Conservation (phyloP, 2,113 vertebrate genomes). For the Gopherus evgoodei region DNA sequence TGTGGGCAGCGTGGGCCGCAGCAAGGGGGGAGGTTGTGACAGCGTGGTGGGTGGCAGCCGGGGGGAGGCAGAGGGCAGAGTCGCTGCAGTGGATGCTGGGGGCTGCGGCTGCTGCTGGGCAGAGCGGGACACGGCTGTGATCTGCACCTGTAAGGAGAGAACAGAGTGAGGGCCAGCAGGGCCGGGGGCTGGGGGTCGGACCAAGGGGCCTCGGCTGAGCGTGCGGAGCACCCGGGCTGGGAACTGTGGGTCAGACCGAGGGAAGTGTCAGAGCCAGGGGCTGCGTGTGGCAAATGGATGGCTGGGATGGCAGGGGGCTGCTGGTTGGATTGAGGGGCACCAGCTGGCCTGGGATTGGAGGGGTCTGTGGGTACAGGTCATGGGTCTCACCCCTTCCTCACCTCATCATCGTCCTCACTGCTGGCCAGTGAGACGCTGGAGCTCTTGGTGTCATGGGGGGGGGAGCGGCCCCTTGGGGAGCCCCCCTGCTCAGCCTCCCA, state of each 20-base stretch:
- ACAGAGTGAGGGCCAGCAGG: no score
- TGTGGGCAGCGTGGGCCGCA: slow-evolving; percentile 86
- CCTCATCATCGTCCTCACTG: slow-evolving; percentile 81
- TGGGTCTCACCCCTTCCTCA: slow-evolving; percentile 37
- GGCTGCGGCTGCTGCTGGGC: slow-evolving; percentile 42
- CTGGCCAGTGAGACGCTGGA: slow-evolving; percentile 56
- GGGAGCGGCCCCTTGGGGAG: slow-evolving; percentile 65
- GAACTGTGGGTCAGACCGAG: neutral
- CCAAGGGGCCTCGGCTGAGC: no score
- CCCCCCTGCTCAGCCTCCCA: slow-evolving; percentile 91
- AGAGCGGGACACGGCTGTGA: slow-evolving; percentile 40
- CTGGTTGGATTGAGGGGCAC: no score
- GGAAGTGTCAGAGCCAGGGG: neutral
- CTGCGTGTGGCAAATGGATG: accelerated
- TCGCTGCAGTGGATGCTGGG: slow-evolving; percentile 48
- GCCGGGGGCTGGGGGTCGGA: no score
- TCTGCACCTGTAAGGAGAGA: slow-evolving; percentile 41
- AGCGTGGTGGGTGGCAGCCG: slow-evolving; percentile 78
- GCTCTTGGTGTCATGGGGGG: slow-evolving; percentile 68
- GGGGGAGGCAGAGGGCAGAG: slow-evolving; percentile 41
- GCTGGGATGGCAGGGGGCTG: neutral
- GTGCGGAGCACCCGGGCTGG: no score
- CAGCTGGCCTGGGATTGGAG: neutral
- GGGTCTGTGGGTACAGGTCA: neutral
- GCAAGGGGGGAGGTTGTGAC: slow-evolving; percentile 88